A percentile compares a stretch with the other conserved stretches of the same genome.
phyloP scores from a whole-genome alignment of 2,113 vertebrate genomes.

The Regulus satrapa region DNA sequence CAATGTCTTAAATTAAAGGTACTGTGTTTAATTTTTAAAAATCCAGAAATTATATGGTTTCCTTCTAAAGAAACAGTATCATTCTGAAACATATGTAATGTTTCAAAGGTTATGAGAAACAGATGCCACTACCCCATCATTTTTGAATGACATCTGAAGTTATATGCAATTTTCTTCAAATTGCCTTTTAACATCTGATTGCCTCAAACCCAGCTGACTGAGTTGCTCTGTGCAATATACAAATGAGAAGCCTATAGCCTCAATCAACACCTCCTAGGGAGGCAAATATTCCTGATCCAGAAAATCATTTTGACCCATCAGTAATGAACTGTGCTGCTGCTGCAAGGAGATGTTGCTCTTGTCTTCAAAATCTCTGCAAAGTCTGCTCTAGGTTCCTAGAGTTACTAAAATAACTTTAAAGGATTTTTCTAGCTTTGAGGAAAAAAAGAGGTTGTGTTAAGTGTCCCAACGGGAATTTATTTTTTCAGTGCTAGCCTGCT shows the following conservation, averaged over 20 bases:
- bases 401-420: not conserved
- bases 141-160: conserved; percentile 44
- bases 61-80: conserved; percentile 16
- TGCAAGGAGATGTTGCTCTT: not conserved
- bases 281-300: not conserved
- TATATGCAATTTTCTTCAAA: conserved; percentile 47
- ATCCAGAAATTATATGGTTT: conserved; percentile 38
- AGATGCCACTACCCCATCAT: conserved; percentile 22
- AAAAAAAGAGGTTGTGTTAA: not conserved
- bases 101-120: conserved; percentile 56
- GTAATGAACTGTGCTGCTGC: not conserved
- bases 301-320: not conserved
- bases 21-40: not conserved
- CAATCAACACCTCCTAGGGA: not conserved
- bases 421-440: not conserved
- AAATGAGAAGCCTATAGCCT: not conserved
- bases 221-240: not conserved
- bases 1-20: conserved; percentile 17
- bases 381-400: not conserved
- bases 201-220: not conserved
- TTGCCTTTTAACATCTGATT: conserved; percentile 47
- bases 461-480: not conserved
- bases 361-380: not conserved
- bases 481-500: not conserved
- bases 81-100: not conserved